Evolutionary conservation across 2,797 vertebrate species (phyloP).

Genomic region (Alauda arvensis): DNA sequence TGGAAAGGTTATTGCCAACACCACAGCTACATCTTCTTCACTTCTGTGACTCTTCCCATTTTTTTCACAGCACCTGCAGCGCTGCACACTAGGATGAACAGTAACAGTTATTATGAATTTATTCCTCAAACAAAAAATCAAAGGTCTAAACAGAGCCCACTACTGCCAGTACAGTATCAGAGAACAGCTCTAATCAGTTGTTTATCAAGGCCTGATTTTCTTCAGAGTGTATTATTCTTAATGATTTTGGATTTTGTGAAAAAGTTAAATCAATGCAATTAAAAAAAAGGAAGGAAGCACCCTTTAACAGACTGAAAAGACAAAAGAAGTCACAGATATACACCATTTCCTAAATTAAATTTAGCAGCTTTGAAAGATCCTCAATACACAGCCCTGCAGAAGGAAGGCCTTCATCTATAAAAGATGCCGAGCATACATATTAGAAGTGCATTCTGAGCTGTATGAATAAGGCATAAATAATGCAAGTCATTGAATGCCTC

Average conservation of each 20-base stretch:
- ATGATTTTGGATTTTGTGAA: not conserved
- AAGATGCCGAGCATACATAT: not conserved
- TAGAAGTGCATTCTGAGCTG: not conserved
- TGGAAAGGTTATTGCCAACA: not conserved
- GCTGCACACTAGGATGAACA: not conserved
- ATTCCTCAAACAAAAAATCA: not conserved
- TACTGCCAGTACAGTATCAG: not conserved
- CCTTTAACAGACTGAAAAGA: not conserved
- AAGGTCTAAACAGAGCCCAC: not conserved
- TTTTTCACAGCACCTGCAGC: not conserved
- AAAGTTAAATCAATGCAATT: not conserved
- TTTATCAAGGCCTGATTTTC: not conserved
- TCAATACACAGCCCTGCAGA: not conserved
- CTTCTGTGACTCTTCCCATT: not conserved
- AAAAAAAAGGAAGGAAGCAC: not conserved
- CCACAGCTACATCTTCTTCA: not conserved
- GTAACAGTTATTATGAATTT: not conserved
- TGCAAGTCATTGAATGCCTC: not conserved
- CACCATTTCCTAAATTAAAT: not conserved
- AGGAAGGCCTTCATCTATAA: constrained; percentile 29
- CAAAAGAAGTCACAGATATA: not conserved
- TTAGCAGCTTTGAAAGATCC: constrained; percentile 2
- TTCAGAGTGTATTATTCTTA: not conserved
- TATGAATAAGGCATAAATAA: constrained; percentile 35
- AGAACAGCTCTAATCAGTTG: not conserved